Conservation (phyloP, 2,888 invertebrate species). For the Leptinotarsa haldemani region DNA sequence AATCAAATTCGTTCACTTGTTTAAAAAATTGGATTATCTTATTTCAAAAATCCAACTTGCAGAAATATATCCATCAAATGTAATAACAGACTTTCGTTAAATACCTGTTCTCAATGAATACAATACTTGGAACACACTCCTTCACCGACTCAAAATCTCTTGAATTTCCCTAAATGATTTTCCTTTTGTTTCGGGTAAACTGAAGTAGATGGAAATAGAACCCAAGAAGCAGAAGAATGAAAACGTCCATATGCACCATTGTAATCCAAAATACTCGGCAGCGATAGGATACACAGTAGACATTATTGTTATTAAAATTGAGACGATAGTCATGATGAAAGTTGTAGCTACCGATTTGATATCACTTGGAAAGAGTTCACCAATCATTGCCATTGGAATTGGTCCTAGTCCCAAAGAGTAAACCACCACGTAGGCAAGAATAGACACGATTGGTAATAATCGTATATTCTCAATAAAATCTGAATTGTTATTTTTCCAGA, state of each 20-base stretch:
- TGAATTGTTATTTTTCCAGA: constrained; percentile 64
- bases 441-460: constrained; percentile 77
- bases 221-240: constrained; percentile 23
- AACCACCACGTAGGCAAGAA: constrained; percentile 8
- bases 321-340: constrained; percentile 18
- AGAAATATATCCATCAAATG: no score
- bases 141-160: constrained; percentile 23
- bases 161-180: constrained; percentile 33
- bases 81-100: no score
- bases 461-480: constrained; percentile 62
- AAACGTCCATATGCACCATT: constrained; percentile 32
- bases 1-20: no score
- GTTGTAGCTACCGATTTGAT: constrained; percentile 23
- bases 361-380: constrained; percentile 28
- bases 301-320: not conserved
- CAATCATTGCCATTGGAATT: constrained; percentile 22
- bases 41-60: no score
- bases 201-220: constrained; percentile 25
- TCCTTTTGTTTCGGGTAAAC: constrained; percentile 36
- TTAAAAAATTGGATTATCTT: no score
- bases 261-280: constrained; percentile 17
- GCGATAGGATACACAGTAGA: constrained; percentile 21
- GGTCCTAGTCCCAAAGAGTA: constrained; percentile 30
- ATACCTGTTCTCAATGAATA: no score
- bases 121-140: no score